A percentile compares a stretch with the other conserved stretches of the same genome.
phyloP scores from a whole-genome alignment of 2,113 vertebrate genomes.

The Campylomormyrus numenius region DNA sequence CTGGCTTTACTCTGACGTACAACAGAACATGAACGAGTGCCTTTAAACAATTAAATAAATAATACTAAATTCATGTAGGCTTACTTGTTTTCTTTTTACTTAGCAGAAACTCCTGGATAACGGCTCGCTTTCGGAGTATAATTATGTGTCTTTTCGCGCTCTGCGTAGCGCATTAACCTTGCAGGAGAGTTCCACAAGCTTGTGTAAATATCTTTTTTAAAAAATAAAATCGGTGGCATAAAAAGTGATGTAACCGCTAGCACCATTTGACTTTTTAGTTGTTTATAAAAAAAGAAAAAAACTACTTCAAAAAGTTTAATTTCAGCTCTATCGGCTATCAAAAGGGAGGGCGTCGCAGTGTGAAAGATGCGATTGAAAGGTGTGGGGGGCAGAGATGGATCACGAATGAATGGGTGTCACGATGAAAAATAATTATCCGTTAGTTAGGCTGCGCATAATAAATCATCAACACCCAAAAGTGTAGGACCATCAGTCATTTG shows the following conservation, averaged over 20 bases:
- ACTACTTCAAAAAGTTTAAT: not conserved
- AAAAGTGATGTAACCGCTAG: not conserved
- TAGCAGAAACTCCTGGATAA: not conserved
- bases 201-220: not conserved
- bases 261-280: not conserved
- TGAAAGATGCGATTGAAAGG: not conserved
- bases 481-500: not conserved
- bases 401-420: not conserved
- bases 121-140: not conserved
- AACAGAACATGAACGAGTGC: not conserved
- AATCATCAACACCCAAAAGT: not conserved
- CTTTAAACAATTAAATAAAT: not conserved
- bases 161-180: slow-evolving; percentile 4
- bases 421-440: not conserved
- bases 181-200: not conserved
- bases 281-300: not conserved
- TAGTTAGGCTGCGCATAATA: not conserved
- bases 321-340: not conserved
- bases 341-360: not conserved
- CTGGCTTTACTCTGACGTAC: not conserved
- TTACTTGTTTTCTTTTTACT: not conserved
- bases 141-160: not conserved
- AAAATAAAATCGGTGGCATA: not conserved
- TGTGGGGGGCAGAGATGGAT: not conserved
- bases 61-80: not conserved